Evolutionary conservation across 2,113 vertebrate genomes (phyloP), one percentile per base, ranked within the genome.

Genomic region (Bujurquina vittata): DNA sequence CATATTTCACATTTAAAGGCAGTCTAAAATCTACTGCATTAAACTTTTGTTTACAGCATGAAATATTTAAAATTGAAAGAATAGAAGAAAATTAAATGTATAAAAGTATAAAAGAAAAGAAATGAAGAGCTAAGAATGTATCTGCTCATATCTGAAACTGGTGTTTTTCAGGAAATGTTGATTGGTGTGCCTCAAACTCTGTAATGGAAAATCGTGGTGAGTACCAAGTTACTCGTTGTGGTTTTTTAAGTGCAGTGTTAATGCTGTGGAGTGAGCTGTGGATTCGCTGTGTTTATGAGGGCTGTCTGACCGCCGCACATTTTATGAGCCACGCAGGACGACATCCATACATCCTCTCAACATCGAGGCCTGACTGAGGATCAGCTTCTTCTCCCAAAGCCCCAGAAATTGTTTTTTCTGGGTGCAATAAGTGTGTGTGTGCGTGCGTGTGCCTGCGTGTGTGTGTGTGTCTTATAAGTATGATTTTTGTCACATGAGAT

Each of bases 171-270:
- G 95, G 93, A 95, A 81, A 85, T 86, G 79, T 91, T 89, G 92
- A 92, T 86, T 81, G 92, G 69, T 92, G 87, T 75, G 89, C 93
- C 89, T 93, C 93, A 91, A 90, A 91, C 92, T 93, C 93, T 95
- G 95, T 96, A 91, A 96, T 96, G 95, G 95, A 96, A 95, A 95
- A 95, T 94, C 94, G 87, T 87, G 95, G 95, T 96, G 91, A 95
- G 95, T 95, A 87, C 73, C 74, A 82, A 74, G 49, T 83, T 79
- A 54, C 54, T 82, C 2, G 5, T 86, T 85, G 88, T 89, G 89
- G 80, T 78, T 89, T 88, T 77, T 89, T 60, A 86, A 91, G 87
- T 89, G 89, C 75, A 74, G 82, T 89, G 79, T 90, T 91, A 89
- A 90, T 80, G 81, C 84, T 85, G 79, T 14, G 82, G 77, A 52